Evolutionary conservation across 2,797 vertebrate species (phyloP), one percentile per base, ranked within the genome.

Genomic region (Philypnodon macrostomus): DNA sequence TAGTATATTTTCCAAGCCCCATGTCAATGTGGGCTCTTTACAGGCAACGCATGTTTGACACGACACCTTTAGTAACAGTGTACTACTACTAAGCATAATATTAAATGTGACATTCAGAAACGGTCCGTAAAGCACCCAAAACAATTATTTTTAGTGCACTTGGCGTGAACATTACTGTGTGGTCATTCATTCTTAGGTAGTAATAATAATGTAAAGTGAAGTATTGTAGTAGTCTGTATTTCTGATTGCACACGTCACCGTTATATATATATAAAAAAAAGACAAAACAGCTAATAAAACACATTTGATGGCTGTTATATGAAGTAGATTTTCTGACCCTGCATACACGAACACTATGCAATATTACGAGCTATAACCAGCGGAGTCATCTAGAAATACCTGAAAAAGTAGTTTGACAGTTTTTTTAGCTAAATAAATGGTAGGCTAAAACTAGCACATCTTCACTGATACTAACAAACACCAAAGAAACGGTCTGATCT

Each of bases 371-470:
- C 53, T 79, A 61, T 70, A 54, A 58, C 70, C 34, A 62, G 38
- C 38, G n/a, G n/a, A 49, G 16, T 63, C 60, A 56, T 31, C 70
- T 77, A 73, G 47, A 76, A 75, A 79, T 73, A 84, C 55, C 58
- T 67, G 53, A 49, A 75, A 50, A 71, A 53, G 52, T 48, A 13
- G 53, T 38, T 48, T 47, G 2, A 30, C 52, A 42, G 57, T 76
- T 80, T 63, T 70, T 72, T 70, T 79, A 81, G 73, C 68, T 73
- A 13, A 70, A 80, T 65, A 63, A 69, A 80, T 63, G 81, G 75
- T 82, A 80, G 51, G 67, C 50, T 69, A 39, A 55, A 45, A 61
- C 70, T 68, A 75, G 52, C 67, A 75, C 60, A 51, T 60, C 64
- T 71, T 80, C 74, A 80, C 59, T 80, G 70, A 72, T 64, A 76